A percentile compares a stretch with the other conserved stretches of the same genome.
Conservation (phyloP, 2,113 vertebrate genomes). For the Dromaius novaehollandiae region DNA sequence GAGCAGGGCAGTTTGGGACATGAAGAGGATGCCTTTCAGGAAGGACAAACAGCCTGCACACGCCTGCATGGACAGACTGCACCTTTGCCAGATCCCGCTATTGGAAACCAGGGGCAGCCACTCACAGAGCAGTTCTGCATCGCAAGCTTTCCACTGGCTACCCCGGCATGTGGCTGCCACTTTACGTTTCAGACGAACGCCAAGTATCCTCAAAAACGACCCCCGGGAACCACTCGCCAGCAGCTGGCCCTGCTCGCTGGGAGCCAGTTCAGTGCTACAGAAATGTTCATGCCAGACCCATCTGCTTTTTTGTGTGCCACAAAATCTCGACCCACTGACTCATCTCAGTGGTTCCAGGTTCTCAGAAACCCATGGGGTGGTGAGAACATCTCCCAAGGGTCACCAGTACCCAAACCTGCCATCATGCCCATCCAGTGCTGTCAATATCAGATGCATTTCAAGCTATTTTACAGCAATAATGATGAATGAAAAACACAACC, state of each 20-base stretch:
- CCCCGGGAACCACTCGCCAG: not conserved
- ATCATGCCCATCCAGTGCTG: not conserved
- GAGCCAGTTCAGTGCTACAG: not conserved
- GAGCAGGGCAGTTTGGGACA: not conserved
- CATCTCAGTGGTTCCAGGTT: not conserved
- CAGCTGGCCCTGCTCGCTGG: not conserved
- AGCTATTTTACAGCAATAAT: not conserved
- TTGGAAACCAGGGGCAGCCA: not conserved
- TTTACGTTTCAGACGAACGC: not conserved
- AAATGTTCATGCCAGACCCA: not conserved
- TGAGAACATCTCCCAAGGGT: not conserved
- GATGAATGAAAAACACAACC: not conserved
- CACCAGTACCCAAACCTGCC: not conserved
- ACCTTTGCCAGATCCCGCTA: not conserved
- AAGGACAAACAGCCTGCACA: not conserved
- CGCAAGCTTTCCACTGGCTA: not conserved
- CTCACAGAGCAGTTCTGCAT: not conserved
- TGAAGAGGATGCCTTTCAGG: not conserved
- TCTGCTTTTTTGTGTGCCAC: not conserved
- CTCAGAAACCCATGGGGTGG: not conserved
- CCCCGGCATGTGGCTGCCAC: not conserved
- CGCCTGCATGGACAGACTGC: fast-evolving
- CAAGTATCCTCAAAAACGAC: not conserved
- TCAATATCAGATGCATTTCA: not conserved
- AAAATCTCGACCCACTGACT: not conserved